phyloP scores from a whole-genome alignment of 1,140 invertebrate species.

The Drosophila parvula region DNA sequence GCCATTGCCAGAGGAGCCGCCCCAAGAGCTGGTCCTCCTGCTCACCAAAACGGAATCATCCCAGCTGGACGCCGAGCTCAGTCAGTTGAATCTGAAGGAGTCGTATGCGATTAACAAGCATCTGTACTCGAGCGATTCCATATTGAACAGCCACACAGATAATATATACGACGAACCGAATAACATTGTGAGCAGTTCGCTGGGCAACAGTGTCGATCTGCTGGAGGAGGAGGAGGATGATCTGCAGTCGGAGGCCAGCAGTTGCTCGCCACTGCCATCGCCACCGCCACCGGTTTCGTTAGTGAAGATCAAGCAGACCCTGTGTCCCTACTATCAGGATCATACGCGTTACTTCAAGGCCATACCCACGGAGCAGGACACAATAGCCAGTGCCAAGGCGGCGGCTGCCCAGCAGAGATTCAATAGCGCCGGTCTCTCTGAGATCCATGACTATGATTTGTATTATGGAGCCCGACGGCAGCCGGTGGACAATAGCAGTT shows the following conservation, averaged over 20 bases:
- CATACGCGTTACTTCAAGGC: constrained; percentile 82
- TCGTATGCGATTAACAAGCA: constrained; percentile 80
- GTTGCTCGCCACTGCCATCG: constrained; percentile 68
- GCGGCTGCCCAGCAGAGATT: constrained; percentile 73
- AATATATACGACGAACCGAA: constrained; percentile 83
- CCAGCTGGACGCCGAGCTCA: constrained; percentile 30
- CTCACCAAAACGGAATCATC: constrained; percentile 32
- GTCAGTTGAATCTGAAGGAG: constrained; percentile 62
- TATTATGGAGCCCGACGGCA: constrained; percentile 75
- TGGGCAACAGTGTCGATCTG: constrained; percentile 75
- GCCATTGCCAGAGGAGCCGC: constrained; percentile 20
- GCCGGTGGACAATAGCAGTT: constrained; percentile 35
- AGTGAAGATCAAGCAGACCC: constrained; percentile 71
- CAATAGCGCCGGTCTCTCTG: constrained; percentile 72
- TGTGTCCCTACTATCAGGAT: constrained; percentile 79
- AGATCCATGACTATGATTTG: constrained; percentile 82
- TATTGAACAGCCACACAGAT: constrained; percentile 79
- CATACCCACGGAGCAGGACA: constrained; percentile 82
- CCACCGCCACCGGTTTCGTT: constrained; percentile 72
- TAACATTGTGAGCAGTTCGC: constrained; percentile 76
- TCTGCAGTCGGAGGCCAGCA: constrained; percentile 64
- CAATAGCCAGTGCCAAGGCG: constrained; percentile 72
- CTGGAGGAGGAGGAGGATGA: constrained; percentile 54
- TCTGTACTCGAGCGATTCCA: constrained; percentile 80
- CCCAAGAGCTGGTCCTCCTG: constrained; percentile 52